Base-by-base conservation (phyloP, 37 sponge, comb jelly and placozoan genomes). In the Lycopodina hypogea region DNA sequence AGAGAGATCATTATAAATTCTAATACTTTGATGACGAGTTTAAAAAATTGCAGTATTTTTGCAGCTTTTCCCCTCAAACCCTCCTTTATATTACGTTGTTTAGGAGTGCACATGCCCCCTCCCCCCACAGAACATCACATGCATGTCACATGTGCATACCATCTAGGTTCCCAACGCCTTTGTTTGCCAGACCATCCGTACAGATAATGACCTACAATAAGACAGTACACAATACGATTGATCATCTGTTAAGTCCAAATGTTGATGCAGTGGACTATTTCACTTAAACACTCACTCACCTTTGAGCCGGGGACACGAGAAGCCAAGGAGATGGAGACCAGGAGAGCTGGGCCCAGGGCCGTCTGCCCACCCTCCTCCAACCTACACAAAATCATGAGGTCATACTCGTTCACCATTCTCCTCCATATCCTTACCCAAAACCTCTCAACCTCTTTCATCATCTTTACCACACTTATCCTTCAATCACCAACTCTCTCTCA, bases 171-270 rank as follows among this genome's bases (percentile, higher is more conserved):
- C 93, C 93, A 8, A 92, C 70, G 56, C 94, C 94, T 40, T 93
- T 83, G 66, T 94, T 94, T 8, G 94, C 94, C 55, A 94, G 78
- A 28, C 94, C 94, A 81, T 94, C 94, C 39, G 94, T 94, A 42
- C 94, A 94, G 4, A 94, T 83, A 30, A 94, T 80, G 24, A 92
- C 93, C 91, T 91, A n/a, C 58, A 56, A 37, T n/a, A n/a, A n/a
- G n/a, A 71, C 7, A 19, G 34, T 17, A 9, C 15, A 42, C 41
- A n/a, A 17, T 48, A 68, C n/a, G n/a, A n/a, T n/a, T n/a, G n/a
- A n/a, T n/a, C n/a, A 14, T 17, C 56, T 30, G 30, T 42, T 11
- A 9, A 15, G 24, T 28, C 23, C 21, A 21, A 21, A 17, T 68
- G 69, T 29, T 37, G 11, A n/a, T n/a, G n/a, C 24, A 45, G 23